Base-by-base conservation (phyloP, 1,140 invertebrate species). In the Ceratosolen solmsi region DNA sequence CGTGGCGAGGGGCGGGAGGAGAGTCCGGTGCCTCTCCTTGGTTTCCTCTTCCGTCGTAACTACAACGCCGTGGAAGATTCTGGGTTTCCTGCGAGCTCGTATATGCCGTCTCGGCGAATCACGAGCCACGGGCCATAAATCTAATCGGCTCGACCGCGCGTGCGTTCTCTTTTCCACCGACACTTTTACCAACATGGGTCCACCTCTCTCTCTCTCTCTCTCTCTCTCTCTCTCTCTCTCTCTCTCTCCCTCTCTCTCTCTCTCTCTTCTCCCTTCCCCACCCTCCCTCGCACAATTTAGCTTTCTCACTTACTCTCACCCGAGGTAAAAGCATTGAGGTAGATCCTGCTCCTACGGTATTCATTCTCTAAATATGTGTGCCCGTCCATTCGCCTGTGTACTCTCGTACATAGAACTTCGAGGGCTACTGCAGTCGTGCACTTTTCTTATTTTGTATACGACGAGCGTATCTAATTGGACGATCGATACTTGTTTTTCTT, bases 111-210 rank as follows among this genome's bases (percentile, higher is more conserved):
- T 73, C 54, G 41, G 76, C 71, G 80, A 84, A 84, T 84, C 83
- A 38, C 63, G 41, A 80, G 79, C 33, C 60, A 41, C 41, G 36
- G 27, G 20, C 84, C 80, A 85, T 87, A 87, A 87, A 87, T 87
- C 86, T 87, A 86, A 87, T 87, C 82, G 86, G 63, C 74, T 75
- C 78, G 74, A 79, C 63, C 58, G 70, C 27, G 79, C 33, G 72
- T 60, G 58, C 60, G 36, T 71, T 74, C 81, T 84, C 77, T 80
- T 79, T 79, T 76, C 82, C 30, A 49, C 68, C 80, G 81, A 79
- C 80, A 80, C 82, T 79, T 84, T 72, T 63, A 71, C 82, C 71
- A 78, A 33, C 76, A 58, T 68, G 54, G 60, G 63, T 72, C 68
- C 70, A 81, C 72, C 30, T 73, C 56, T 54, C 22, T 30, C 30